These are phyloP conservation scores for Anthopleura sola DNA, from an alignment of 64 coral and sea anemone genomes.

Conservation along the genomic window DNA sequence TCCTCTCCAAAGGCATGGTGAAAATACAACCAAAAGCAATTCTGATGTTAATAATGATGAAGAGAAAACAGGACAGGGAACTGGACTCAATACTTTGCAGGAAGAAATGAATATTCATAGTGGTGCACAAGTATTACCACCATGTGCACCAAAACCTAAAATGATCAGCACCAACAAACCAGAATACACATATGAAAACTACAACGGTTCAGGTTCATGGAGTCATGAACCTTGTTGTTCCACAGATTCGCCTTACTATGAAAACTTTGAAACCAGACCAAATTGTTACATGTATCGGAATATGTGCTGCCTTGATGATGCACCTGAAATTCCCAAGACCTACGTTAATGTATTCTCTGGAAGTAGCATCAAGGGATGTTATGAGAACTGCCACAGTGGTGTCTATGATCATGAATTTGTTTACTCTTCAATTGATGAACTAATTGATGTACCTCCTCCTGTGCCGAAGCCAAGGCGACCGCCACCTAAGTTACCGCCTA, in stretches of 20 bases:
- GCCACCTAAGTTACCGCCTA: conserved; percentile 34
- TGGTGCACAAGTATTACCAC: no score
- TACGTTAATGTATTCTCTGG: conserved; percentile 50
- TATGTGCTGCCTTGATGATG: neutral
- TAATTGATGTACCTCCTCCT: neutral
- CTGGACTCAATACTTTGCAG: no score
- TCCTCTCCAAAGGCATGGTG: neutral
- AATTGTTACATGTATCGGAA: neutral
- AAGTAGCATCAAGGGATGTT: conserved; percentile 48
- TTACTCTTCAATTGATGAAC: neutral
- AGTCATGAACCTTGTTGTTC: neutral
- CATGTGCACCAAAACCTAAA: no score
- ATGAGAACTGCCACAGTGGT: conserved; percentile 50
- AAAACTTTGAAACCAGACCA: neutral
- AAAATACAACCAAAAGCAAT: neutral
- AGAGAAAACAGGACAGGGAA: no score
- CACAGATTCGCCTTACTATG: neutral
- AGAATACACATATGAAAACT: no score
- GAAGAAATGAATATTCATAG: no score
- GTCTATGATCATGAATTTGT: neutral
- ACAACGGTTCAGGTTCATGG: no score
- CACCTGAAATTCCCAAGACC: conserved; percentile 14
- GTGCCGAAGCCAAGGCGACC: conserved; percentile 13
- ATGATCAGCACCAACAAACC: no score
- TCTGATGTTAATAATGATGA: neutral